Base-by-base conservation (phyloP, 1,140 invertebrate species). In the Mesaphorura yosii region DNA sequence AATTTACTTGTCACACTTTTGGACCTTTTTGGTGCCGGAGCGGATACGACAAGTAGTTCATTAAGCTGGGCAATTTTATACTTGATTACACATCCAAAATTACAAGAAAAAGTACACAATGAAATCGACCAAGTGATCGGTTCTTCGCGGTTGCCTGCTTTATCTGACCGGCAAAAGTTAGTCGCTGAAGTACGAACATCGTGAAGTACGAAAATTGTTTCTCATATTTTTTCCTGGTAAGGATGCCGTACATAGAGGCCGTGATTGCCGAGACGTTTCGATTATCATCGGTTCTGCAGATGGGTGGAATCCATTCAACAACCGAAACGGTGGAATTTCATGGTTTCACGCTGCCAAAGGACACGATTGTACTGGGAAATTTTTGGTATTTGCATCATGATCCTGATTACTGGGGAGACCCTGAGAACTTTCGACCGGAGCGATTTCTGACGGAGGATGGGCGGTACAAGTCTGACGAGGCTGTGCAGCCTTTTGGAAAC, bases 71-170 rank as follows among this genome's bases (percentile, higher is more conserved):
- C 80, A 37, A 82, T 92, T 48, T 76, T 88, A 42, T 81, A 86
- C 58, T 68, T 92, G 55, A 75, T 88, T 0, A 67, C 80, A 31
- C 76, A 83, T 64, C 86, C 82, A 15, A 73, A 85, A n/a, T 76
- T 88, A 2, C 88, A 91, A 64, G 75, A 72, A 48, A 83, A 81
- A 68, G 83, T 83, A 1, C 83, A 85, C 53, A 73, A 77, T 42
- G 87, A 92, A 73, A 80, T 92, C 56, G 86, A 89, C 64, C 65
- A 69, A 55, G 74, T 88, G 0, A 72, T 91, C 27, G 83, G 81
- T 0, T 70, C 75, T 54, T 74, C 81, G 22, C 68, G 81, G 58
- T 65, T 76, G 27, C 84, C 85, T 1, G 72, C 72, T 22, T 67
- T 87, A 25, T 75, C 77, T 38, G 85, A 89, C 67, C 75, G 82